Conservation (phyloP, 1,140 invertebrate species). For the Megalonaias nervosa region DNA sequence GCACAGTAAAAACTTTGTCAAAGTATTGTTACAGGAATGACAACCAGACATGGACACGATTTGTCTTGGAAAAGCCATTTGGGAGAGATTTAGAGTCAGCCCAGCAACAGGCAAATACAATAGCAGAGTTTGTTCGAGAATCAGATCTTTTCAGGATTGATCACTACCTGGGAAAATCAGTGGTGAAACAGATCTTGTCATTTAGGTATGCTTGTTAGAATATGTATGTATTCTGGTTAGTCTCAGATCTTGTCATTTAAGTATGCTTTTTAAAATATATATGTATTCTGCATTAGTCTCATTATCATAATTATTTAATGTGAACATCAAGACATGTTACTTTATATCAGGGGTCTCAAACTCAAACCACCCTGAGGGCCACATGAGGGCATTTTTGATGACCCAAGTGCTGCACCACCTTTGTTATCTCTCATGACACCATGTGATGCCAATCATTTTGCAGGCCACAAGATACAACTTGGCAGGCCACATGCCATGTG, state of each 20-base stretch:
- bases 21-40: constrained; percentile 49
- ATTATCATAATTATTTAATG: not conserved
- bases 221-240: not conserved
- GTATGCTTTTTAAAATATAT: not conserved
- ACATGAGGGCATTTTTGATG: no score
- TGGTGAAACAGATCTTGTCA: constrained; percentile 64
- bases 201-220: constrained; percentile 61
- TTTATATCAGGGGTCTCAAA: no score
- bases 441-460: no score
- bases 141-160: constrained; percentile 68
- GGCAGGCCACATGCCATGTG: no score
- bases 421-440: no score
- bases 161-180: constrained; percentile 69
- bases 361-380: no score
- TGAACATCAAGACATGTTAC: no score
- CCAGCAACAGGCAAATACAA: constrained; percentile 43
- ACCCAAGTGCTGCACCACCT: no score
- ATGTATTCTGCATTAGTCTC: not conserved
- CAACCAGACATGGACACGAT: constrained; percentile 39
- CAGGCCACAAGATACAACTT: no score
- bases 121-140: constrained; percentile 56
- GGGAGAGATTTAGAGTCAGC: constrained; percentile 59
- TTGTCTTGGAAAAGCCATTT: constrained; percentile 70
- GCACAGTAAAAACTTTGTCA: constrained; percentile 48
- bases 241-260: not conserved